These are phyloP conservation scores for Aplochiton taeniatus DNA, from an alignment of 2,797 vertebrate species.

Conservation along the genomic window DNA sequence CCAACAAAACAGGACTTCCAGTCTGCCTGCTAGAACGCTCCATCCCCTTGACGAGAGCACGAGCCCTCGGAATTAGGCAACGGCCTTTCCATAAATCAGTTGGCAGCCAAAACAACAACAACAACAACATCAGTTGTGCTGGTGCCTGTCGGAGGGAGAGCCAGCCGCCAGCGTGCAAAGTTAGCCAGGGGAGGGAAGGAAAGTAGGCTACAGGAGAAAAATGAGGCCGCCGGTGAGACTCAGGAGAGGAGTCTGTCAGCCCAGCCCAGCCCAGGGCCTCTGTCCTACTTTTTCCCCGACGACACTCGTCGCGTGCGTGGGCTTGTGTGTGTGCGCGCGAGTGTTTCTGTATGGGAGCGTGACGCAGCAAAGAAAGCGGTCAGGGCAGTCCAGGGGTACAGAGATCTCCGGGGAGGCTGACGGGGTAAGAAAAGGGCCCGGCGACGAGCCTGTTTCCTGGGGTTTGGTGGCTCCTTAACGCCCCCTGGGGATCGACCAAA, in stretches of 20 bases:
- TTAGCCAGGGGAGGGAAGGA: slow-evolving; percentile 19
- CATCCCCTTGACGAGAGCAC: too few relatives aligned
- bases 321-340: slow-evolving; percentile 12
- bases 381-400: slow-evolving; percentile 47
- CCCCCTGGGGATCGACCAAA: slow-evolving; percentile 55
- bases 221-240: slow-evolving; percentile 67
- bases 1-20: too few relatives aligned
- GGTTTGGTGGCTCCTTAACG: slow-evolving; percentile 46
- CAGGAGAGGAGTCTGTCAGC: slow-evolving; percentile 69
- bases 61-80: too few relatives aligned
- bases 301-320: slow-evolving; percentile 45
- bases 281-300: slow-evolving; percentile 70
- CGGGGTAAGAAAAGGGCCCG: slow-evolving; percentile 52
- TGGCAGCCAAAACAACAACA: too few relatives aligned
- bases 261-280: slow-evolving; percentile 44
- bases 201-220: slow-evolving; percentile 73
- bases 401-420: slow-evolving; percentile 60
- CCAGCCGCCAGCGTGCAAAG: too few relatives aligned
- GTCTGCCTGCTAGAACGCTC: too few relatives aligned
- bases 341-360: slow-evolving; percentile 2
- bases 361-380: slow-evolving; percentile 46
- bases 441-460: slow-evolving; percentile 58
- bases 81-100: too few relatives aligned
- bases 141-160: too few relatives aligned
- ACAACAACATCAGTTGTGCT: too few relatives aligned